Evolutionary conservation across 2,113 vertebrate genomes (phyloP).

Genomic region (Myotis yumanensis): DNA sequence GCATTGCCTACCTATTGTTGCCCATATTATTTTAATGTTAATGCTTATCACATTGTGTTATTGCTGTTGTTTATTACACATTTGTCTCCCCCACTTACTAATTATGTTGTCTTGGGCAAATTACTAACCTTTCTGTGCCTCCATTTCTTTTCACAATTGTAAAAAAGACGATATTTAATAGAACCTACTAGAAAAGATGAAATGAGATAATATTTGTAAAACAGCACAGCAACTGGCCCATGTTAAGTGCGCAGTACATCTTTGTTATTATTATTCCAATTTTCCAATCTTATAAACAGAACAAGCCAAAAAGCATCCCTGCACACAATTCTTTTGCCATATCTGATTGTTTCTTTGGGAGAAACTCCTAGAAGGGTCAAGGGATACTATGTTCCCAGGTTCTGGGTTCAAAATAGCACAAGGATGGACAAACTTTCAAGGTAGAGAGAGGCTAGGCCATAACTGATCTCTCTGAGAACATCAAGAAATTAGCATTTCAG

Average conservation of each 20-base stretch:
- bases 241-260: neutral
- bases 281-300: conserved; percentile 9
- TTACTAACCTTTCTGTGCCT: conserved; percentile 22
- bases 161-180: neutral
- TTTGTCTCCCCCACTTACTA: conserved; percentile 7
- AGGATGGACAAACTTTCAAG: neutral
- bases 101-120: conserved; percentile 24
- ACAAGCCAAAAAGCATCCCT: neutral
- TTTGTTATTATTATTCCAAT: neutral
- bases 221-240: neutral
- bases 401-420: neutral
- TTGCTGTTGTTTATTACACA: neutral
- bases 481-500: neutral
- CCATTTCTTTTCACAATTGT: conserved; percentile 14
- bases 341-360: conserved; percentile 14
- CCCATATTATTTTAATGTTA: conserved; percentile 8
- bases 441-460: neutral
- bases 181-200: conserved; percentile 18
- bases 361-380: neutral
- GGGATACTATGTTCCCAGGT: neutral
- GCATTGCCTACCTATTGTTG: neutral
- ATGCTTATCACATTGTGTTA: conserved; percentile 3
- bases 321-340: neutral
- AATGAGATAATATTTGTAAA: conserved; percentile 16
- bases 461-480: neutral